Evolutionary conservation across 2,888 invertebrate genomes (phyloP), one percentile per base, ranked within the genome.

Genomic region (Melinaea marsaeus): DNA sequence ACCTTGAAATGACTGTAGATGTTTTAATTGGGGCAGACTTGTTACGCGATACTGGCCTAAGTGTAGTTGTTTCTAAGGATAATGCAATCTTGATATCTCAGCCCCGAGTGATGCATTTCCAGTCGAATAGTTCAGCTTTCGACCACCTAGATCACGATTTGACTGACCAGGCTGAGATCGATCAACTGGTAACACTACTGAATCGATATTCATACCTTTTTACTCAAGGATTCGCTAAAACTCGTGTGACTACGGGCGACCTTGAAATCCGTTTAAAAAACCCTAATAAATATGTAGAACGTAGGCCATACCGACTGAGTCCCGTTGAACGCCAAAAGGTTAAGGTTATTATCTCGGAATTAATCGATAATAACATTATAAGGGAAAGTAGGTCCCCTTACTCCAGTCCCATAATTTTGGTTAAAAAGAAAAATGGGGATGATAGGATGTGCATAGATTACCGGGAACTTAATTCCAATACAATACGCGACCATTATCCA

Each of bases 381-480:
- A 32, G 65, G 4, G 55, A 57, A 4, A 70, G 70, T 56, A 47
- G 5, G 2, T 70, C 70, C 0, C 70, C 70, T 2, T 68, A 64
- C 22, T 55, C 69, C 0, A 68, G 69, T 35, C 69, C 71, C 0
- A 56, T 63, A 6, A 58, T 69, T 0, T 32, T 71, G 6, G 66
- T 68, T 2, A 65, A 62, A 11, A 71, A 69, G 45, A 68, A 22
- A 22, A 22, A 22, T 22, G 22, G 22, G 22, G 22, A 22, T 22
- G 22, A 22, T 22, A 22, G 22, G 22, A 59, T 69, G 58, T 68
- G 67, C 32, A 60, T 67, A 2, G 71, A 71, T 13, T 69, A 64
- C 46, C 34, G 69, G 13, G 69, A 68, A n/a, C 34, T 71, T 5
- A 71, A 71, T 35, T 22, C 48, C 11, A 67, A 67, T 46, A 69